These are phyloP conservation scores for Tichodroma muraria DNA, from an alignment of 2,113 vertebrate genomes.

Conservation along the genomic window DNA sequence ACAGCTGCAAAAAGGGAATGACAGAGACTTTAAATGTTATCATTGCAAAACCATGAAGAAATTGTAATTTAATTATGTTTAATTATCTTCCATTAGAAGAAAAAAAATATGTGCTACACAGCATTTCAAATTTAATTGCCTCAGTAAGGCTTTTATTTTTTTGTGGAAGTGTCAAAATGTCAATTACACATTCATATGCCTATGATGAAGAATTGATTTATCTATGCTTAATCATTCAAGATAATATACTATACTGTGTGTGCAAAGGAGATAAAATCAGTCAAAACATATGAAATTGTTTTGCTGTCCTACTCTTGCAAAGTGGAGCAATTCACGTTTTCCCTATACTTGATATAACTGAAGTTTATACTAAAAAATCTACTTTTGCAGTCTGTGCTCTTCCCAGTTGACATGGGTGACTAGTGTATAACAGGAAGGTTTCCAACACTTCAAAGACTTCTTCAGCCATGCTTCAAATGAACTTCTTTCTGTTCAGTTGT, in stretches of 20 bases:
- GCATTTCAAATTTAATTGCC: not conserved
- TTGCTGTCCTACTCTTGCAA: not conserved
- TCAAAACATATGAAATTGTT: not conserved
- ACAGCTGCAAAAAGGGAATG: constrained; percentile 28
- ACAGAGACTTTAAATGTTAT: not conserved
- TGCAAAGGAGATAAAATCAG: not conserved
- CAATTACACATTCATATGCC: not conserved
- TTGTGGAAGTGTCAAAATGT: not conserved
- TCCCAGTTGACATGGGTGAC: not conserved
- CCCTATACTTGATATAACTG: not conserved
- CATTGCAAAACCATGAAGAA: not conserved
- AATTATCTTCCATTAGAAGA: not conserved
- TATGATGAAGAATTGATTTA: not conserved
- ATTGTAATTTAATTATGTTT: not conserved
- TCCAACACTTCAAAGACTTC: not conserved
- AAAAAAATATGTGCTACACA: not conserved
- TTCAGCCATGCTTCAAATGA: not conserved
- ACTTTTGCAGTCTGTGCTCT: not conserved
- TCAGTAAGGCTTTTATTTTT: not conserved
- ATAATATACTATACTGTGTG: not conserved
- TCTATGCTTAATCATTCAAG: not conserved
- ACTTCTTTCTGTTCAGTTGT: not conserved
- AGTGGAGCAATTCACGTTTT: not conserved
- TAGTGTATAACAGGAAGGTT: not conserved
- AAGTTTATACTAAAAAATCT: not conserved